A percentile compares a stretch with the other conserved stretches of the same genome.
Evolutionary conservation across 1,140 invertebrate genomes (phyloP).

Genomic region (Batillaria attramentaria): DNA sequence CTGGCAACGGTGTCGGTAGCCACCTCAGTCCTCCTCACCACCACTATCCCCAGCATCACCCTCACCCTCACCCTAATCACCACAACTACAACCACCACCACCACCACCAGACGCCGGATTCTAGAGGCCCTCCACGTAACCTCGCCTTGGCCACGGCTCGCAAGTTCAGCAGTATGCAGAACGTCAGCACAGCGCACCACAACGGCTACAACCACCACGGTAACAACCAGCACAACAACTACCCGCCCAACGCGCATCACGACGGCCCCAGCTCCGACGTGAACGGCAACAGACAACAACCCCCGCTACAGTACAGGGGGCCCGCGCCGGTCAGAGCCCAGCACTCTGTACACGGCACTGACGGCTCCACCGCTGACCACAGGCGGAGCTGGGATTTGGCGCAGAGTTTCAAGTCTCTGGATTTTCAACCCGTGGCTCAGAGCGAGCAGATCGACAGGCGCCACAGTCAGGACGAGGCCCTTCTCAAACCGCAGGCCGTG

Average conservation of each 20-base stretch:
- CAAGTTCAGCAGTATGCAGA: conserved; percentile 35
- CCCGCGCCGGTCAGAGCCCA: neutral
- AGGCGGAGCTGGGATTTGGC: conserved; percentile 26
- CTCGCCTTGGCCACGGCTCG: conserved; percentile 17
- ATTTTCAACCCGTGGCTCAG: conserved; percentile 14
- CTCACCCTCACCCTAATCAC: conserved; percentile 1
- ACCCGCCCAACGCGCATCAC: neutral
- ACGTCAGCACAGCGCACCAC: conserved; percentile 16
- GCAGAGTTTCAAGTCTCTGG: conserved; percentile 26
- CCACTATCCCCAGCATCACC: neutral
- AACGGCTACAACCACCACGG: neutral
- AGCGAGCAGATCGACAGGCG: neutral
- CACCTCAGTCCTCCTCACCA: conserved; percentile 22
- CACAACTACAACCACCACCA: neutral
- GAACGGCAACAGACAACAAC: neutral
- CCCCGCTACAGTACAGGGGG: neutral
- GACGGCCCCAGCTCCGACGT: neutral
- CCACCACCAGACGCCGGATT: neutral
- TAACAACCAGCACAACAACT: neutral
- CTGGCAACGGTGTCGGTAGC: conserved; percentile 2
- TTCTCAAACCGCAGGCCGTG: conserved; percentile 16
- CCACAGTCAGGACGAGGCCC: neutral
- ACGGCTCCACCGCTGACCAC: neutral
- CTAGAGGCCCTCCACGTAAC: conserved; percentile 18
- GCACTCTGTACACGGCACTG: neutral